phyloP scores from a whole-genome alignment of 2,113 vertebrate species.

The Scytalopus superciliaris region DNA sequence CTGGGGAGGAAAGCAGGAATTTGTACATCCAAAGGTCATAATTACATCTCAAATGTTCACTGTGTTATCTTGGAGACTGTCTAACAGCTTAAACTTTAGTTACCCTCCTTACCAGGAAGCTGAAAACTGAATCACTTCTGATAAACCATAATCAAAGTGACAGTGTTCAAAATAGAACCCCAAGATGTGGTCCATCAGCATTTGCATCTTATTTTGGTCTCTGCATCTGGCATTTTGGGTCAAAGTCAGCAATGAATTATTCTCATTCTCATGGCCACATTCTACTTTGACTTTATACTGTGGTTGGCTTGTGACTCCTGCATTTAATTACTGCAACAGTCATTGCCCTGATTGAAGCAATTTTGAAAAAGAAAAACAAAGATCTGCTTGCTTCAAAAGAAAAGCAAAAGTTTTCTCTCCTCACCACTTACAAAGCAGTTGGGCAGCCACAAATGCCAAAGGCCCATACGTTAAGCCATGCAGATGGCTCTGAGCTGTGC shows the following conservation, averaged over 20 bases:
- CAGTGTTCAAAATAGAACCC: background rate
- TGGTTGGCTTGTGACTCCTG: background rate
- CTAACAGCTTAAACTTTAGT: slow-evolving; percentile 18
- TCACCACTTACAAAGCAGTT: background rate
- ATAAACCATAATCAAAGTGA: background rate
- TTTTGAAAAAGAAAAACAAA: slow-evolving; percentile 1
- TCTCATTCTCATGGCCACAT: background rate
- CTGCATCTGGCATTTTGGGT: background rate
- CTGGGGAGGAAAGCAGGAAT: background rate
- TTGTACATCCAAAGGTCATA: slow-evolving; percentile 19
- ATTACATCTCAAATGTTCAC: background rate
- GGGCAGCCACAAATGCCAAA: background rate
- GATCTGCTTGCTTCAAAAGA: background rate
- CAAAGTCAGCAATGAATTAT: slow-evolving; percentile 5
- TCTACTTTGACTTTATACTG: background rate
- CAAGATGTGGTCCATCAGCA: background rate
- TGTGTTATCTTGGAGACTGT: background rate
- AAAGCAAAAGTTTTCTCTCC: background rate
- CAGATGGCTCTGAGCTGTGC: background rate
- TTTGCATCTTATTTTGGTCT: background rate
- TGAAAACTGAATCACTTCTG: background rate
- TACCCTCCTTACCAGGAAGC: background rate
- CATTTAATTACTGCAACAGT: background rate
- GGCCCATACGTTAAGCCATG: background rate
- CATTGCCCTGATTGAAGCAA: background rate